These are phyloP conservation scores for Mobula hypostoma DNA, from an alignment of 2,113 vertebrate genomes.

Conservation along the genomic window DNA sequence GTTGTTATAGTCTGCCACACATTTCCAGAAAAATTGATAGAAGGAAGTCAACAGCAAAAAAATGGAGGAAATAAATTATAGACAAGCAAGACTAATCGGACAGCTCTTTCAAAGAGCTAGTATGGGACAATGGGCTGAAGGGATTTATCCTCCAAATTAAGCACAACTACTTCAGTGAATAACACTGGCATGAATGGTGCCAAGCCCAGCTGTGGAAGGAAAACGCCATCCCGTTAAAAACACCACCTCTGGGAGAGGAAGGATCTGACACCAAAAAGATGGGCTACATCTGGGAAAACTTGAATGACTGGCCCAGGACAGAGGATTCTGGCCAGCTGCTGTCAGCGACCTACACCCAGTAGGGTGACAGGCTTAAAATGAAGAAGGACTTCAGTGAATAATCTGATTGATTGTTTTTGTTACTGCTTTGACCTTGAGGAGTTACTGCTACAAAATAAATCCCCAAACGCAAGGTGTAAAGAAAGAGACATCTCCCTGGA, in stretches of 20 bases:
- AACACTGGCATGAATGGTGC: not conserved
- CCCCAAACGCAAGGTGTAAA: not conserved
- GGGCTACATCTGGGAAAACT: too few species aligned
- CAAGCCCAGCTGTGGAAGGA: too few species aligned
- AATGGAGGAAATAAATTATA: not conserved
- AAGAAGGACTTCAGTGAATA: not conserved
- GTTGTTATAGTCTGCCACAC: not conserved
- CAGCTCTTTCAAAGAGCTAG: not conserved
- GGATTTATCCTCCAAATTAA: not conserved
- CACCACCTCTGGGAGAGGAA: too few species aligned
- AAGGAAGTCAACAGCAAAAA: not conserved
- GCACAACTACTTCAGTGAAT: not conserved
- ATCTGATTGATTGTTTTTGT: not conserved
- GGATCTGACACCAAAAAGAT: too few species aligned
- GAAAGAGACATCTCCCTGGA: not conserved
- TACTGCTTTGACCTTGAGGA: not conserved
- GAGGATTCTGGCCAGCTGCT: too few species aligned
- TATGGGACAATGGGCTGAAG: not conserved
- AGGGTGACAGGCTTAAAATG: too few species aligned
- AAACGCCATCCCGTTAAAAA: too few species aligned
- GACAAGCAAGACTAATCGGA: not conserved
- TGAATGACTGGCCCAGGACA: too few species aligned
- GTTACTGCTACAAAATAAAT: not conserved
- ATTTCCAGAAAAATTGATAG: not conserved
- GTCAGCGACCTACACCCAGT: too few species aligned